These are phyloP conservation scores for Cranoglanis bouderius DNA, from an alignment of 2,113 vertebrate species.

Conservation along the genomic window DNA sequence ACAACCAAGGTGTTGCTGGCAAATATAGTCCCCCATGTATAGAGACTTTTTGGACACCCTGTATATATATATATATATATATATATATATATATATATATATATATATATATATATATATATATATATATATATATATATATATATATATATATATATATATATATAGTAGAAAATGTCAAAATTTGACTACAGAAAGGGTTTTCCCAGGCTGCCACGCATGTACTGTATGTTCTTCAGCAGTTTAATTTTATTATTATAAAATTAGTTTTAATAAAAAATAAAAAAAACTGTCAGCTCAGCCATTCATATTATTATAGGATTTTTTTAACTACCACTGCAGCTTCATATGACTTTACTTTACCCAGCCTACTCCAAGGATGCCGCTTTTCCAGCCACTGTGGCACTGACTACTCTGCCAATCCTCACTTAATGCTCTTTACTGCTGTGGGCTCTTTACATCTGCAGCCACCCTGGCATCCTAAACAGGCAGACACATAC, in stretches of 20 bases:
- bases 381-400: slow-evolving; percentile 24
- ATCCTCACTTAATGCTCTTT: slow-evolving; percentile 26
- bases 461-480: slow-evolving; percentile 25
- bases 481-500: slow-evolving; percentile 16
- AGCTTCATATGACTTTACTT: slow-evolving; percentile 4
- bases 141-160: no score
- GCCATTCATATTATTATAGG: not conserved
- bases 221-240: not conserved
- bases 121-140: no score
- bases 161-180: not conserved
- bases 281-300: not conserved
- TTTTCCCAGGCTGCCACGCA: not conserved
- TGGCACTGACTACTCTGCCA: slow-evolving; percentile 39
- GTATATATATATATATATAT: no score
- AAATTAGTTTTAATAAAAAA: not conserved
- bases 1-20: no score
- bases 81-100: no score
- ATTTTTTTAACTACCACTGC: not conserved
- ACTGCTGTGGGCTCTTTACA: slow-evolving; percentile 32
- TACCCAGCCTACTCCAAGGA: slow-evolving; percentile 37
- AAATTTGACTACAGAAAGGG: not conserved
- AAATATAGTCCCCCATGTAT: no score
- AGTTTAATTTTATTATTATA: not conserved
- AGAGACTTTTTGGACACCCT: no score
- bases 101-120: no score